These are phyloP conservation scores for Trachemys scripta DNA, from an alignment of 2,113 vertebrate species.

Conservation along the genomic window DNA sequence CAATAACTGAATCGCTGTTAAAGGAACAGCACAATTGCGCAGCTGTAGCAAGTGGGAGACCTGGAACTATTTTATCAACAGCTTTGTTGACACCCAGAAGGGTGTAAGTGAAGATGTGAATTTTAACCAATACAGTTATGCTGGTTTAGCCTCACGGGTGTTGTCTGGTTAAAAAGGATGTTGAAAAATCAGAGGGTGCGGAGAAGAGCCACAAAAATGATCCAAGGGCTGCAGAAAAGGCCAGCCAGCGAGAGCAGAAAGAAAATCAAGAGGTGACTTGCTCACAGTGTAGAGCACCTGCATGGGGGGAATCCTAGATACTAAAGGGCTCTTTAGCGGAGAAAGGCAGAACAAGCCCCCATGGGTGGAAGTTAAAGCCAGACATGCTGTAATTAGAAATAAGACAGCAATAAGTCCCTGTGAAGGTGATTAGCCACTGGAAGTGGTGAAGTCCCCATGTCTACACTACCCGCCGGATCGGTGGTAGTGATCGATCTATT, in stretches of 20 bases:
- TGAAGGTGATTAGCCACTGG: neutral
- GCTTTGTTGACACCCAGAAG: neutral
- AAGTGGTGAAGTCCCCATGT: neutral
- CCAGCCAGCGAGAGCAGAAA: neutral
- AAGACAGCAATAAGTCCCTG: neutral
- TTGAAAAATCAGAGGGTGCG: neutral
- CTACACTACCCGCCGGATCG: no score
- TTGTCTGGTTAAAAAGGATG: neutral
- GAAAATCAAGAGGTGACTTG: neutral
- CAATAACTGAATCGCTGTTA: neutral
- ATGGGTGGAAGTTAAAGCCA: neutral
- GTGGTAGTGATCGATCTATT: no score
- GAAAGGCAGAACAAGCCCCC: neutral
- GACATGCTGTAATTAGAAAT: neutral
- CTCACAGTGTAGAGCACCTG: neutral
- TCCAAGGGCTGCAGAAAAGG: neutral
- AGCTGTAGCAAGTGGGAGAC: neutral
- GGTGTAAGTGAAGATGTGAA: neutral
- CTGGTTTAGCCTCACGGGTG: neutral
- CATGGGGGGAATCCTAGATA: neutral
- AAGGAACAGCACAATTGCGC: neutral
- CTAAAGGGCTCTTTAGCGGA: no score
- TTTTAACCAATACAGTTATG: neutral
- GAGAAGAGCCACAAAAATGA: neutral
- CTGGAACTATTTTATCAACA: neutral